phyloP scores from a whole-genome alignment of 2,797 vertebrate genomes.

The Parauchenoglanis punctatus region DNA sequence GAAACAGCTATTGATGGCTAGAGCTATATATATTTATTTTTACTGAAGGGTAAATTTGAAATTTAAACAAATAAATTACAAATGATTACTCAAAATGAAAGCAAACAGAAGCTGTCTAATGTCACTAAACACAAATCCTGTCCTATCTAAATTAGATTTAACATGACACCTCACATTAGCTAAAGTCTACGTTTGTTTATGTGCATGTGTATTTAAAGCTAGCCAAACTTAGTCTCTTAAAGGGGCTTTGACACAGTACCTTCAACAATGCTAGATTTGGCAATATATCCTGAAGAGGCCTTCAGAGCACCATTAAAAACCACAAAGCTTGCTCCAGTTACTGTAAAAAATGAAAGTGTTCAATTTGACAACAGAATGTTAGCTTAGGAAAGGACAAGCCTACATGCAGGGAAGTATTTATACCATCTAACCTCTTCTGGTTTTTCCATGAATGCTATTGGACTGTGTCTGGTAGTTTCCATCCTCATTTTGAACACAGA shows the following conservation, averaged over 20 bases:
- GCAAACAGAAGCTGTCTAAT: neutral
- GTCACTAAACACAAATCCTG: neutral
- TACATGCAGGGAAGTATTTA: neutral
- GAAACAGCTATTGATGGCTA: neutral
- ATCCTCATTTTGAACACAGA: constrained; percentile 88
- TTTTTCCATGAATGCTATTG: constrained; percentile 82
- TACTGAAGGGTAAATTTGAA: neutral
- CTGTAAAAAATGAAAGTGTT: constrained; percentile 64
- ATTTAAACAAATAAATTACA: neutral
- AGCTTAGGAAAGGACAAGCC: neutral
- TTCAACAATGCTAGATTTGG: constrained; percentile 96
- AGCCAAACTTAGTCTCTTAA: neutral
- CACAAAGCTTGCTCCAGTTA: constrained; percentile 95
- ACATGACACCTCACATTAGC: neutral
- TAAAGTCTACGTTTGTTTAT: neutral
- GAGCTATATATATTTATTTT: neutral
- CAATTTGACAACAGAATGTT: neutral
- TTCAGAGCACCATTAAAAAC: constrained; percentile 95
- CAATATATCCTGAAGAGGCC: constrained; percentile 90
- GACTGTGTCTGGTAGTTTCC: constrained; percentile 90
- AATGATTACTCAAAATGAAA: neutral
- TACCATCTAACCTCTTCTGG: constrained; percentile 80
- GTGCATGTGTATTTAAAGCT: neutral
- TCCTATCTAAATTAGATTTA: neutral
- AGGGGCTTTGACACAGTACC: constrained; percentile 70